Percentiles rank a stretch among this genome's conserved stretches.
Conservation (phyloP, 2,113 vertebrate genomes). For the Sinocyclocheilus anshuiensis region DNA sequence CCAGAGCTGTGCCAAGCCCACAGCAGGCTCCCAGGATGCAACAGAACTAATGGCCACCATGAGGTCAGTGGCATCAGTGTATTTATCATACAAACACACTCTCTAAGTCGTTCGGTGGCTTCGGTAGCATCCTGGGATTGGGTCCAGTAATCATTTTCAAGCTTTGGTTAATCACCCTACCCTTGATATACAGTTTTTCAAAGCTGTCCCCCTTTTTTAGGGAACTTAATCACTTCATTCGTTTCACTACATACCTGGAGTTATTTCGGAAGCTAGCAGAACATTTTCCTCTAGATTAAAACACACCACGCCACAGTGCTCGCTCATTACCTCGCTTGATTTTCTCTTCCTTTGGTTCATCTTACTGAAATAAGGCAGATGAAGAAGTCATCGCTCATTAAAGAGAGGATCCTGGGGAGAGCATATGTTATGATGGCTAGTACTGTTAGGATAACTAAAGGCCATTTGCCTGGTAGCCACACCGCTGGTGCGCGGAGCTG, state of each 20-base stretch:
- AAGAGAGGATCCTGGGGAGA: slow-evolving; percentile 80
- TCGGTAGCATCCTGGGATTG: slow-evolving; percentile 41
- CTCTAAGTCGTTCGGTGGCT: slow-evolving; percentile 60
- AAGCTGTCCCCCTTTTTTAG: slow-evolving; percentile 5
- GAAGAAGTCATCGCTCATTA: slow-evolving; percentile 80
- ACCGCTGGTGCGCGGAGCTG: slow-evolving; percentile 65
- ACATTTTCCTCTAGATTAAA: slow-evolving; percentile 19
- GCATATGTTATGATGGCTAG: slow-evolving; percentile 85
- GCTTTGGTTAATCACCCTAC: slow-evolving; percentile 50
- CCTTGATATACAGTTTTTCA: slow-evolving; percentile 38
- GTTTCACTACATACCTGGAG: no score
- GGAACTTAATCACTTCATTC: not conserved
- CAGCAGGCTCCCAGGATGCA: slow-evolving; percentile 68
- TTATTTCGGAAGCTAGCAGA: not conserved
- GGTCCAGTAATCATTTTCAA: slow-evolving; percentile 49
- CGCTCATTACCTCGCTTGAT: not conserved
- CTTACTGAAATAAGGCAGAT: slow-evolving; percentile 57
- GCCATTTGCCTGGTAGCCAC: slow-evolving; percentile 79
- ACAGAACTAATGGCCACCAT: slow-evolving; percentile 59
- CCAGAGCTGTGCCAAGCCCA: slow-evolving; percentile 79
- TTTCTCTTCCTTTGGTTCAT: slow-evolving; percentile 47
- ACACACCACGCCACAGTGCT: not conserved
- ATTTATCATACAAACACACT: slow-evolving; percentile 63
- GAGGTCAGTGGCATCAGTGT: slow-evolving; percentile 62
- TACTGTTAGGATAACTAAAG: slow-evolving; percentile 79